Evolutionary conservation across 2,113 vertebrate species (phyloP), one percentile per base, ranked within the genome.

Genomic region (Pseudorhombus dupliciocellatus): DNA sequence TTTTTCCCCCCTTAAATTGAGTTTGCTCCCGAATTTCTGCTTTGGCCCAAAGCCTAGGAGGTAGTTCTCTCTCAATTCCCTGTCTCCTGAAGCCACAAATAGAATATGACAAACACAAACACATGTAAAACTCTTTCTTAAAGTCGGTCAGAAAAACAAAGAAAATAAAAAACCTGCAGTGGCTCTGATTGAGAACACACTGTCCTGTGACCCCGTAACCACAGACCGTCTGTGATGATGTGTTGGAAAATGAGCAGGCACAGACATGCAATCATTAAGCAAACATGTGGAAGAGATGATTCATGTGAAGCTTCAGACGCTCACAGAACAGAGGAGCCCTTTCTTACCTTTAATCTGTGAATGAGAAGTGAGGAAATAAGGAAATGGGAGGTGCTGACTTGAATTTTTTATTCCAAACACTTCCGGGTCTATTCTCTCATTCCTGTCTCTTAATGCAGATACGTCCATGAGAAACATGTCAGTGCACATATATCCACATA

Each of bases 251-350:
- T 51, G 73, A 84, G 75, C 86, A 24, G 75, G 90, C 16, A 58
- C 83, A 88, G 88, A 90, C 89, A 87, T 90, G 86, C 75, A 83
- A 66, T 91, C 87, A 90, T 85, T 90, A 87, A 52, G 81, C 77
- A 91, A 90, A 87, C 85, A 87, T 81, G 79, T 86, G 90, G 89
- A 93, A 87, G 81, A 66, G 87, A 88, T 91, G 88, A 92, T 85
- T 90, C 88, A 90, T 90, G 75, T 84, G 30, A 88, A 79, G 75
- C 44, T 37, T 48, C 63, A 1, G 68, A 77, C 59, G 66, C 44
- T 5, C 42, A 66, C 55, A 60, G 79, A 79, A 87, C 80, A 89
- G 34, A 80, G 34, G 73, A 67, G 69, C 34, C 48, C 73, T 79
- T 85, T 87, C 66, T 87, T 86, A 84, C 82, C 75, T 81, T 79